Conservation (phyloP, 2,888 invertebrate species). For the Ornithoptera alexandrae region DNA sequence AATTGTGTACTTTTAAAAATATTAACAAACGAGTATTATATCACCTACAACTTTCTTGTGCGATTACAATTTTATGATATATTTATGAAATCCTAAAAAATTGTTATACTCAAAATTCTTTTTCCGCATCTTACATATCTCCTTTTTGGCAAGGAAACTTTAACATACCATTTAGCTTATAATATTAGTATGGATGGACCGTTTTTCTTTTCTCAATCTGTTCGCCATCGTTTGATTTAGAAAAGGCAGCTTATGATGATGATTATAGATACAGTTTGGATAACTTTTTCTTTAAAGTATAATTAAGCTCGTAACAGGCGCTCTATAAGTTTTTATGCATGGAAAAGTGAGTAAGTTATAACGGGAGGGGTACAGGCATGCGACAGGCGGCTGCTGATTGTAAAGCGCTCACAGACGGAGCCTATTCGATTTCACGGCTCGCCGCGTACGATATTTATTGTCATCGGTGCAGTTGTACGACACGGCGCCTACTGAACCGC, state of each 20-base stretch:
- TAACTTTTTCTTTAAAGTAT: conserved; percentile 1
- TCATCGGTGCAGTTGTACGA: conserved; percentile 79
- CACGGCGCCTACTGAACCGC: conserved; percentile 77
- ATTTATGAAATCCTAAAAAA: too few species aligned
- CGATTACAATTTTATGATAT: too few species aligned
- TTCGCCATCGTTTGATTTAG: too few species aligned
- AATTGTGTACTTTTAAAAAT: conserved; percentile 13
- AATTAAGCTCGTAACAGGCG: conserved; percentile 32
- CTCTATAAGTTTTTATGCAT: conserved; percentile 65
- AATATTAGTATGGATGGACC: too few species aligned
- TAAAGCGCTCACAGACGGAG: conserved; percentile 79
- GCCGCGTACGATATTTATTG: conserved; percentile 78
- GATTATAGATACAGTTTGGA: too few species aligned
- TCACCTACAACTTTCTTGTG: background rate
- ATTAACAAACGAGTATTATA: background rate
- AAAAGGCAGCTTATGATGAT: too few species aligned
- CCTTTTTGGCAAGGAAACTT: too few species aligned
- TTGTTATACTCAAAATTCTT: too few species aligned
- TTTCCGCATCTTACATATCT: too few species aligned
- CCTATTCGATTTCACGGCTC: conserved; percentile 81
- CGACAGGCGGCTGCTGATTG: conserved; percentile 77
- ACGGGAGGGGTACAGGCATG: conserved; percentile 55
- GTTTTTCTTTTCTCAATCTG: too few species aligned
- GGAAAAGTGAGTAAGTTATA: conserved; percentile 67
- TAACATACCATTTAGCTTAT: background rate